These are phyloP conservation scores for Schizaphis graminum DNA, from an alignment of 2,888 invertebrate genomes.

Conservation along the genomic window DNA sequence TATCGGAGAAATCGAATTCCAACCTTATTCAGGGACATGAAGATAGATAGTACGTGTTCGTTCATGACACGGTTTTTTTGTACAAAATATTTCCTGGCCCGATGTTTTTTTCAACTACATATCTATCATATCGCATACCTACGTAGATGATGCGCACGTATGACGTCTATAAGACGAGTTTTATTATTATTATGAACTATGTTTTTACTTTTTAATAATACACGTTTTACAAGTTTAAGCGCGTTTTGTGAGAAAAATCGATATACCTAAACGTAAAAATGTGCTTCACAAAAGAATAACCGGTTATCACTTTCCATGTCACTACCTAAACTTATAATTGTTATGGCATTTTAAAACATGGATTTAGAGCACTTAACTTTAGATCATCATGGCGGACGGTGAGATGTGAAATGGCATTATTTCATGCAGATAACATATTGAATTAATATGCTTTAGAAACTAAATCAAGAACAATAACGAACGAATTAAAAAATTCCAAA, in stretches of 20 bases:
- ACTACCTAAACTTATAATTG: neutral
- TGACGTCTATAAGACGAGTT: slow-evolving; percentile 18
- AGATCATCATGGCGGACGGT: neutral
- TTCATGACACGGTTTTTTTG: slow-evolving; percentile 57
- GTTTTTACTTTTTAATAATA: slow-evolving; percentile 31
- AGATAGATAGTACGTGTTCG: slow-evolving; percentile 32
- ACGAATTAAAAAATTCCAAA: neutral
- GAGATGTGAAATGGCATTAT: neutral
- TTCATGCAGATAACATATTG: neutral
- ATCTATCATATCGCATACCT: neutral
- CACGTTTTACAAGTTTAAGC: slow-evolving; percentile 49
- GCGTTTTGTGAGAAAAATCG: slow-evolving; percentile 4
- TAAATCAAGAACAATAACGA: neutral
- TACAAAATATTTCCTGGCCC: slow-evolving; percentile 16
- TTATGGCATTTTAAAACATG: neutral
- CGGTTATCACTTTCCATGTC: slow-evolving; percentile 42
- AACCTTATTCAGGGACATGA: slow-evolving; percentile 60
- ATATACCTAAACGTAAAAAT: neutral
- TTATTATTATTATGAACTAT: neutral
- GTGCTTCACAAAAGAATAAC: slow-evolving; percentile 10
- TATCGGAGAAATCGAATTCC: slow-evolving; percentile 60
- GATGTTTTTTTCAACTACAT: slow-evolving; percentile 18
- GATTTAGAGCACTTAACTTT: neutral
- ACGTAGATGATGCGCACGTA: neutral
- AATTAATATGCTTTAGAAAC: neutral